Conservation (phyloP, 92 coral and sea anemone species). For the Anthopleura xanthogrammica region DNA sequence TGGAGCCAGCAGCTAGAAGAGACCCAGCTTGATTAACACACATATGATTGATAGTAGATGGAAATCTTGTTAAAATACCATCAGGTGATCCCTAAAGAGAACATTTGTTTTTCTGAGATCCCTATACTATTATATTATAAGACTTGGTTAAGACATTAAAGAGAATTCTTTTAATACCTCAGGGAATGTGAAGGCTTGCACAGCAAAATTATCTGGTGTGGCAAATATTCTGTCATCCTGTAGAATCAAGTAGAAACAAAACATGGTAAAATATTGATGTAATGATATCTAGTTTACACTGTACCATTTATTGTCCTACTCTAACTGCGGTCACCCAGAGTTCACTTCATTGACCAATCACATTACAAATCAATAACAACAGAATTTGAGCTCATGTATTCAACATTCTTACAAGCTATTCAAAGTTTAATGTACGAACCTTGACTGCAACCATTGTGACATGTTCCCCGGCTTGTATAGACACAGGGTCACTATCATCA, state of each 20-base stretch:
- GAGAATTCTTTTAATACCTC: slow-evolving; percentile 56
- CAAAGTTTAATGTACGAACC: slow-evolving; percentile 26
- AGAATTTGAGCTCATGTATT: too few relatives aligned
- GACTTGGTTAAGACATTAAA: background rate
- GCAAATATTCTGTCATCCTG: slow-evolving; percentile 91
- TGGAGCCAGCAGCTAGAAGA: slow-evolving; percentile 85
- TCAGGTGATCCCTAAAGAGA: slow-evolving; percentile 82
- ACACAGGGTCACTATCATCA: slow-evolving; percentile 97
- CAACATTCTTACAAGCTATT: too few relatives aligned
- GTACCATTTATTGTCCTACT: too few relatives aligned
- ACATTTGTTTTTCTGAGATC: slow-evolving; percentile 37
- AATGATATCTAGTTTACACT: too few relatives aligned
- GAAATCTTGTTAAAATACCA: slow-evolving; percentile 93
- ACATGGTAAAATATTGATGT: background rate
- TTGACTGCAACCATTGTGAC: slow-evolving; percentile 75
- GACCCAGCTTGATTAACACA: slow-evolving; percentile 89
- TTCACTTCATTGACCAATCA: too few relatives aligned
- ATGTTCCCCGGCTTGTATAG: slow-evolving; percentile 88
- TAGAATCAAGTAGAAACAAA: background rate
- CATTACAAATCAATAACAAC: too few relatives aligned
- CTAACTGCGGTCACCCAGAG: too few relatives aligned
- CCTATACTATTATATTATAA: too few relatives aligned
- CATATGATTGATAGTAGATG: slow-evolving; percentile 88
- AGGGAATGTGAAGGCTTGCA: slow-evolving; percentile 91
- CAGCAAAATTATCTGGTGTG: slow-evolving; percentile 88